phyloP scores from a whole-genome alignment of 2,888 invertebrate species.

The Portevinia maculata region DNA sequence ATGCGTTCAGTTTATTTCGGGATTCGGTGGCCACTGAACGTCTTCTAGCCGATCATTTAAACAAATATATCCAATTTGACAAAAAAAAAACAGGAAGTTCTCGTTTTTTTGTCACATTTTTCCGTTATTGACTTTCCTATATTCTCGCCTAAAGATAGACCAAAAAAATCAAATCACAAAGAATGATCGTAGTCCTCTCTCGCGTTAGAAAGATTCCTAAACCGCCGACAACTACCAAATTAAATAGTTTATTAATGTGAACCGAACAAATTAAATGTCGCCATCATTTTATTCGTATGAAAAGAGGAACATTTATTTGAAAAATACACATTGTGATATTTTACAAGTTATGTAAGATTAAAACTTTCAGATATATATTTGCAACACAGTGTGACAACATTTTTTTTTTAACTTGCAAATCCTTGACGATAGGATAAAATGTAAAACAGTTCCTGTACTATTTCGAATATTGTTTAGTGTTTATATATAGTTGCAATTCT shows the following conservation, averaged over 20 bases:
- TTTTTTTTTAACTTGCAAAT: too few relatives aligned
- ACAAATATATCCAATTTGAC: slow-evolving; percentile 31
- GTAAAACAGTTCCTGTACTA: slow-evolving; percentile 63
- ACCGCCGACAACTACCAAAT: slow-evolving; percentile 29
- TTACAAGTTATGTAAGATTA: slow-evolving; percentile 61
- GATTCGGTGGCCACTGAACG: slow-evolving; percentile 70
- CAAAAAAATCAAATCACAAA: slow-evolving; percentile 32
- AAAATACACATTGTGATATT: slow-evolving; percentile 27
- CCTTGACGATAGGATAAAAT: slow-evolving; percentile 55
- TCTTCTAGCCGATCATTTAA: slow-evolving; percentile 47
- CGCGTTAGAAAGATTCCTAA: slow-evolving; percentile 30
- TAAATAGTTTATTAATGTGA: slow-evolving; percentile 44
- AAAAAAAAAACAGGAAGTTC: slow-evolving; percentile 27
- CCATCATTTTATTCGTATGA: slow-evolving; percentile 24
- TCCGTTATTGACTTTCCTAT: slow-evolving; percentile 2
- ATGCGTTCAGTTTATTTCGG: slow-evolving; percentile 69
- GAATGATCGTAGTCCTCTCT: slow-evolving; percentile 46
- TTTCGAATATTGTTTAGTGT: slow-evolving; percentile 42
- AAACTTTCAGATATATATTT: slow-evolving; percentile 17
- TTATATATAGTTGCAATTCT: slow-evolving; percentile 71
- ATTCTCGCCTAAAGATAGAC: slow-evolving; percentile 54
- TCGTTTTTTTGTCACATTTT: slow-evolving; percentile 43
- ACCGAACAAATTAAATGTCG: slow-evolving; percentile 37
- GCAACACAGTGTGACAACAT: slow-evolving; percentile 25
- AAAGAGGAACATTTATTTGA: slow-evolving; percentile 44